phyloP scores from a whole-genome alignment of 2,888 invertebrate species.

The Acronicta alni region DNA sequence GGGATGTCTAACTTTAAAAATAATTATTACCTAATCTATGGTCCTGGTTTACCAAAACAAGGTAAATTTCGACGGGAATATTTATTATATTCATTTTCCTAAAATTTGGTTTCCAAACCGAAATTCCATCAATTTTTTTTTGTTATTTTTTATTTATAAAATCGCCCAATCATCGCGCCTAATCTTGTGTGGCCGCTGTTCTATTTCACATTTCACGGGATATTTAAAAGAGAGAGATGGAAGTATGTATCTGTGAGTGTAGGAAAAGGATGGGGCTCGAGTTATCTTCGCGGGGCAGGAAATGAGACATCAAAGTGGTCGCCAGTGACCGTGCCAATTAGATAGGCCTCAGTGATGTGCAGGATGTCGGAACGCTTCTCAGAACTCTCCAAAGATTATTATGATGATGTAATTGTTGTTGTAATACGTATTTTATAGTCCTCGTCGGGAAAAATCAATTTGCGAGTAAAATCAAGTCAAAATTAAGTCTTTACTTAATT shows the following conservation, averaged over 20 bases:
- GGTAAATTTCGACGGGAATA: not conserved
- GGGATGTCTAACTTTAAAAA: too few species aligned
- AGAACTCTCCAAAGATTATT: conserved; percentile 49
- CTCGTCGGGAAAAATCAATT: too few species aligned
- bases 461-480: too few species aligned
- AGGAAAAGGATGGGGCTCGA: conserved; percentile 16
- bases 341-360: conserved; percentile 49
- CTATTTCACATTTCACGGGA: conserved; percentile 54
- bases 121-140: conserved; percentile 19
- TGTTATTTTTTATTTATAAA: conserved; percentile 24
- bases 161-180: conserved; percentile 50
- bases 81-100: too few species aligned
- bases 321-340: conserved; percentile 66
- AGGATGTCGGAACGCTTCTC: conserved; percentile 46
- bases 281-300: conserved; percentile 61
- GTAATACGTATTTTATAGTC: conserved; percentile 8
- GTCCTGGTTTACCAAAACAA: not conserved
- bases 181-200: conserved; percentile 57
- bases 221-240: conserved; percentile 31
- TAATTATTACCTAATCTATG: too few species aligned
- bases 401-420: conserved; percentile 48
- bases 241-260: not conserved
- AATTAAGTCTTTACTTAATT: too few species aligned
- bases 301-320: conserved; percentile 64
- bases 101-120: too few species aligned